Evolutionary conservation across 2,113 vertebrate species (phyloP), one percentile per base, ranked within the genome.

Genomic region (Syngnathus typhle): DNA sequence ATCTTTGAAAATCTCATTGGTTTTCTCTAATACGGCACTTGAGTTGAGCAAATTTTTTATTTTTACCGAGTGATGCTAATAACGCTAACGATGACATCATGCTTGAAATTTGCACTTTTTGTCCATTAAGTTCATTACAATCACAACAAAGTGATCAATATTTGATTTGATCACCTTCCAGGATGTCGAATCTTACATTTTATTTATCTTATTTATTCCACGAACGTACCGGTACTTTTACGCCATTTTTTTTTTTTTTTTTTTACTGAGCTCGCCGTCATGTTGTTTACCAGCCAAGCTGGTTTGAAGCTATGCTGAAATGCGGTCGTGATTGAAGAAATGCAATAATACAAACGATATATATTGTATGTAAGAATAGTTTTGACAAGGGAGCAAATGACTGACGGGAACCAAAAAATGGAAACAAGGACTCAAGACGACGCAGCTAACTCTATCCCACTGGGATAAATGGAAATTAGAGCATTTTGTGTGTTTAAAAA

Each of bases 191-290:
- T 43, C 59, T 61, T 59, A 46, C 44, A 67, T 72, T 74, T 67
- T 7, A 32, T 58, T 16, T 10, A 56, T 62, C 74, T 54, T 69
- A 36, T 66, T 43, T 49, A 55, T 58, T 74, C 70, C 75, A 77
- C 72, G 80, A 83, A 74, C 71, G 60, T 16, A 71, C 52, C 67
- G 32, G 64, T 56, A 8, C 58, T 69, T 85, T 81, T 74, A 76
- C 73, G 64, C 38, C 46, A 52, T 74, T 70, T 75, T 70, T 51
- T 72, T 67, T 76, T 78, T 68, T 41, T 41, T 39, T 46, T 2
- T 62, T 49, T 61, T 70, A 52, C 68, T 52, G 13, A 36, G 27
- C 15, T 36, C 10, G 6, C 27, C 6, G 15, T 18, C 13, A n/a
- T 32, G 27, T 56, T 56, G 27, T 58, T 36, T 2, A 58, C 10